phyloP scores from a whole-genome alignment of 2,797 vertebrate genomes.

The Cottoperca gobio region DNA sequence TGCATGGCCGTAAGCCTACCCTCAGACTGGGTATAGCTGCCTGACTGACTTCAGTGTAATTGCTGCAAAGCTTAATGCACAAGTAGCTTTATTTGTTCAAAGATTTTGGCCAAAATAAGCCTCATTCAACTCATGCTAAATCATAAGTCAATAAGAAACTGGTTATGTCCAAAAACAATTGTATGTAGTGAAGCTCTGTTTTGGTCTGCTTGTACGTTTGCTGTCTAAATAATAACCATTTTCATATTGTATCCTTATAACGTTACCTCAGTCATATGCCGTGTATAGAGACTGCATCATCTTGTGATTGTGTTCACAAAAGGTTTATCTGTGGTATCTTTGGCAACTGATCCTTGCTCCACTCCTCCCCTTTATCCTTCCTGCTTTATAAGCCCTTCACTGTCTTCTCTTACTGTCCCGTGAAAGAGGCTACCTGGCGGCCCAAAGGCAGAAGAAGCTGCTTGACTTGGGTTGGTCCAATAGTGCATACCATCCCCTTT shows the following conservation, averaged over 20 bases:
- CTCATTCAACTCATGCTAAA: not conserved
- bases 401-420: constrained; percentile 17
- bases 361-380: constrained; percentile 44
- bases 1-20: constrained; percentile 46
- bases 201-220: constrained; percentile 6
- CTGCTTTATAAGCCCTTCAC: constrained; percentile 41
- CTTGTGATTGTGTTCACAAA: constrained; percentile 28
- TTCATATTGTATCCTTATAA: constrained; percentile 1
- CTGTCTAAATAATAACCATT: not conserved
- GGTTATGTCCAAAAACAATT: not conserved
- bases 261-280: not conserved
- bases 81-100: not conserved
- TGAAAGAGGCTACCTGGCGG: constrained; percentile 40
- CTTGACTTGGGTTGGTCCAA: constrained; percentile 53
- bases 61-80: constrained; percentile 73
- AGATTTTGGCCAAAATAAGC: not conserved
- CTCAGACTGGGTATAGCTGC: constrained; percentile 50
- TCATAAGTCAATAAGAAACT: constrained; percentile 5
- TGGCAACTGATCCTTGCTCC: constrained; percentile 57
- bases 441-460: constrained; percentile 45
- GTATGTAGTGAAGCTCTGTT: not conserved
- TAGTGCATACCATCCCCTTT: constrained; percentile 55
- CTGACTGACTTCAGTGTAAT: constrained; percentile 66
- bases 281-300: constrained; percentile 14
- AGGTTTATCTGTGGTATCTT: constrained; percentile 61